A percentile compares a stretch with the other conserved stretches of the same genome.
Evolutionary conservation across 2,888 invertebrate species (phyloP).

Genomic region (Andrena minutula): DNA sequence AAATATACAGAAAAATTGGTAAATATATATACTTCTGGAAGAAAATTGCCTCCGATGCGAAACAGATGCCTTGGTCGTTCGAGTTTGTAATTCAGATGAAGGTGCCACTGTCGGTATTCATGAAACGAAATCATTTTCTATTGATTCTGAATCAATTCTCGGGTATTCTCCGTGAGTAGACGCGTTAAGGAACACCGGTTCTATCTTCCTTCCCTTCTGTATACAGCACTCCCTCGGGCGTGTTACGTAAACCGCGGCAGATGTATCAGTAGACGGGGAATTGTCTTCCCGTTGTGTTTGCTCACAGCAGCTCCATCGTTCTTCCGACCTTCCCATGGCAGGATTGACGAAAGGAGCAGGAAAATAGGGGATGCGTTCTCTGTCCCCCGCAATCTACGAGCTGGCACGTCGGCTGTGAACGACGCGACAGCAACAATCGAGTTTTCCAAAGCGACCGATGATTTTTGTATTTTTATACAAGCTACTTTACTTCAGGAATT

Average conservation of each 20-base stretch:
- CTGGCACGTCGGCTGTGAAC: conserved; percentile 35
- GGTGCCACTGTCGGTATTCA: no score
- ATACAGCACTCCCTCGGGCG: conserved; percentile 24
- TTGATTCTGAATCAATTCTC: no score
- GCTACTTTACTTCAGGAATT: conserved; percentile 5
- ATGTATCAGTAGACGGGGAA: conserved; percentile 66
- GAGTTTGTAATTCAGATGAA: no score
- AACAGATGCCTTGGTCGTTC: no score
- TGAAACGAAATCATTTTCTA: no score
- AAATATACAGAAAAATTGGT: no score
- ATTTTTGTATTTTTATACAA: conserved; percentile 20
- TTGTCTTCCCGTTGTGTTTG: conserved; percentile 63
- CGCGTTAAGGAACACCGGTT: background rate
- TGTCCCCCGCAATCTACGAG: conserved; percentile 40
- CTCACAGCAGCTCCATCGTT: conserved; percentile 34
- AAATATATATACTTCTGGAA: no score
- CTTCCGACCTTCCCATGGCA: conserved; percentile 17
- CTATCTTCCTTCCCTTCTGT: conserved; percentile 25
- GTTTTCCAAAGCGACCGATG: conserved; percentile 44
- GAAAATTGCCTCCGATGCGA: no score
- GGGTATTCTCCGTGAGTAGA: no score
- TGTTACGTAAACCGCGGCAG: conserved; percentile 55
- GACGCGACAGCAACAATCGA: conserved; percentile 34
- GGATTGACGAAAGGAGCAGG: background rate
- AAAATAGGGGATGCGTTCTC: conserved; percentile 30